Base-by-base conservation (phyloP, 2,113 vertebrate species). In the Tringa solitaria region DNA sequence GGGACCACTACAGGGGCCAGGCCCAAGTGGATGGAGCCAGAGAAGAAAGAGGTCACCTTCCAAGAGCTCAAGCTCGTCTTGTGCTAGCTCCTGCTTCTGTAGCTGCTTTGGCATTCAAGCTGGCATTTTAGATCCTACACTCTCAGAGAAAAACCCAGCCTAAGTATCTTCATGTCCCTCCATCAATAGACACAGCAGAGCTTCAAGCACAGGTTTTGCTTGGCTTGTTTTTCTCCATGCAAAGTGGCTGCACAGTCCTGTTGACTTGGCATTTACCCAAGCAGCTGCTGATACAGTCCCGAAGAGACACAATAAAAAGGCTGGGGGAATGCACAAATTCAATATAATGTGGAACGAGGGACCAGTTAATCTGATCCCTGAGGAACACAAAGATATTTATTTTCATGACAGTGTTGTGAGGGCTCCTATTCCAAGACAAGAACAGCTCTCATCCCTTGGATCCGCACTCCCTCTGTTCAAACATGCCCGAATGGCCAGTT, bases 251-350 rank as follows among this genome's bases (percentile, higher is more conserved):
- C 67, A 70, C 39, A 51, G 59, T 63, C 63, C 78, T 4, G 0
- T 46, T 90, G 50, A 27, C 87, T 93, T 87, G 90, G 95, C 92
- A 18, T 41, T 74, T 67, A 48, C 33, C 78, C 93, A 93, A 92
- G 85, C 95, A 94, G 96, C 95, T 96, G 95, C 93, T 96, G 84
- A 90, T 69, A 86, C n/a, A 77, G 68, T 48, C 75, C 87, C 12
- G 0, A 83, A 83, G 90, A 97, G 90, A 90, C 87, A 79, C 77
- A 87, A 74, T 95, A 85, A 94, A 90, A 96, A 88, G 37, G 23
- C 59, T 51, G 46, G 20, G 45, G 63, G 72, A 95, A 90, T 77
- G 76, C 59, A 93, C 88, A 93, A 90, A 73, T 86, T 80, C 72
- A 69, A n/a, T 37, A 84, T 96, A 80, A 88, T 48, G 35, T 68